A percentile compares a stretch with the other conserved stretches of the same genome.
Evolutionary conservation across 2,113 vertebrate species (phyloP).

Genomic region (Tichodroma muraria): DNA sequence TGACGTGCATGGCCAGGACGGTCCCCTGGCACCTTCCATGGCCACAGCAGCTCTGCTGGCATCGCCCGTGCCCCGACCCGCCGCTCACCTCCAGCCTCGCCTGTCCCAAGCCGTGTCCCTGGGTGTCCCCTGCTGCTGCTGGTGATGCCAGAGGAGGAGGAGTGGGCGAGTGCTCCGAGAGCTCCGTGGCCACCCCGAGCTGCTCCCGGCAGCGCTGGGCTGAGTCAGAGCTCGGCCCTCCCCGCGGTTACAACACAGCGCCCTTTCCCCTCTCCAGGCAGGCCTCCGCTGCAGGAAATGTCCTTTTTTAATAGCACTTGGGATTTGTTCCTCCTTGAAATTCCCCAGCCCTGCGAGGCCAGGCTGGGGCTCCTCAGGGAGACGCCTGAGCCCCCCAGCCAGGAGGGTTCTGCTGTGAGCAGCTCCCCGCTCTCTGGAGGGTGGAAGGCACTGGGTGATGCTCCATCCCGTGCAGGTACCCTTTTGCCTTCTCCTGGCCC

Average conservation of each 20-base stretch:
- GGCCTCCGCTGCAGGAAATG: conserved; percentile 36
- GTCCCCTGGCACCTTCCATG: not conserved
- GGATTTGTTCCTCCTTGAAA: conserved; percentile 56
- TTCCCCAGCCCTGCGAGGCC: not conserved
- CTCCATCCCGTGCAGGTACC: rapidly evolving
- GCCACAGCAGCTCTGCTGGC: not conserved
- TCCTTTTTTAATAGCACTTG: conserved; percentile 50
- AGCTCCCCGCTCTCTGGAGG: not conserved
- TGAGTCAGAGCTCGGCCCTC: conserved; percentile 47
- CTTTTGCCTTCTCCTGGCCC: not conserved
- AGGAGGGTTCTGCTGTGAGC: not conserved
- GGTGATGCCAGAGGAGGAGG: not conserved
- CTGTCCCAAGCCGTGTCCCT: not conserved
- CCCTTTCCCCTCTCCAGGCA: conserved; percentile 60
- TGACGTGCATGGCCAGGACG: rapidly evolving
- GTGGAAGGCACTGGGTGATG: not conserved
- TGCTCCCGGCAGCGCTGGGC: not conserved
- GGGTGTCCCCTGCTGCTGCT: not conserved
- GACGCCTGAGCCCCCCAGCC: not conserved
- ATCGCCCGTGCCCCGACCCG: not conserved
- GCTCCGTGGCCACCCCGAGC: not conserved
- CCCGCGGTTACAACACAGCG: conserved; percentile 44
- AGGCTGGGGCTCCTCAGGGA: not conserved
- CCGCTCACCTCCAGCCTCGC: conserved; percentile 11
- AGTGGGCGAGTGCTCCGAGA: not conserved